A percentile compares a stretch with the other conserved stretches of the same genome.
Conservation (phyloP, 1,140 invertebrate genomes). For the Bemisia tabaci region DNA sequence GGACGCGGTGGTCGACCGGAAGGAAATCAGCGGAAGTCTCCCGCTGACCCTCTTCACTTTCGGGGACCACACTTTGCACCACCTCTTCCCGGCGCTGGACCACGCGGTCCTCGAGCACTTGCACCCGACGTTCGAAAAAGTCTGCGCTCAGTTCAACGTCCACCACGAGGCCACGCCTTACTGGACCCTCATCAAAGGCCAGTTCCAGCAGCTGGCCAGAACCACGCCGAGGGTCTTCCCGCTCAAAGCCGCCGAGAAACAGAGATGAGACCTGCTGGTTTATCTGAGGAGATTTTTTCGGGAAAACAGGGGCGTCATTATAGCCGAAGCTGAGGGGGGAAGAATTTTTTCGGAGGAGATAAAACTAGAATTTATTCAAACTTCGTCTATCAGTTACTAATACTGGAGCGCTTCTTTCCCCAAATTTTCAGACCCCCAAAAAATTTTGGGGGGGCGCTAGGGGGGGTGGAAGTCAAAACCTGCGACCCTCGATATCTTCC, state of each 20-base stretch:
- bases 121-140: constrained; percentile 47
- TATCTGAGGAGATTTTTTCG: no score
- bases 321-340: no score
- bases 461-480: no score
- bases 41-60: constrained; percentile 55
- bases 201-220: constrained; percentile 49
- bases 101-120: constrained; percentile 47
- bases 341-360: no score
- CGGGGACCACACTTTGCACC: constrained; percentile 63
- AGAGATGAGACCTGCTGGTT: no score
- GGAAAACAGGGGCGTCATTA: no score
- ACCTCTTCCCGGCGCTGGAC: constrained; percentile 71
- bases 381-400: no score
- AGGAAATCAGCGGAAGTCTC: constrained; percentile 48
- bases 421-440: no score
- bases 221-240: constrained; percentile 5
- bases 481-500: no score
- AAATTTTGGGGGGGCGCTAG: no score
- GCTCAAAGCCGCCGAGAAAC: not conserved
- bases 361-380: no score
- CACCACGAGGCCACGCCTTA: constrained; percentile 38
- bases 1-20: constrained; percentile 56
- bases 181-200: constrained; percentile 47
- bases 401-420: no score
- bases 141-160: constrained; percentile 51